Conservation (phyloP, 2,113 vertebrate species). For the Perca fluviatilis region DNA sequence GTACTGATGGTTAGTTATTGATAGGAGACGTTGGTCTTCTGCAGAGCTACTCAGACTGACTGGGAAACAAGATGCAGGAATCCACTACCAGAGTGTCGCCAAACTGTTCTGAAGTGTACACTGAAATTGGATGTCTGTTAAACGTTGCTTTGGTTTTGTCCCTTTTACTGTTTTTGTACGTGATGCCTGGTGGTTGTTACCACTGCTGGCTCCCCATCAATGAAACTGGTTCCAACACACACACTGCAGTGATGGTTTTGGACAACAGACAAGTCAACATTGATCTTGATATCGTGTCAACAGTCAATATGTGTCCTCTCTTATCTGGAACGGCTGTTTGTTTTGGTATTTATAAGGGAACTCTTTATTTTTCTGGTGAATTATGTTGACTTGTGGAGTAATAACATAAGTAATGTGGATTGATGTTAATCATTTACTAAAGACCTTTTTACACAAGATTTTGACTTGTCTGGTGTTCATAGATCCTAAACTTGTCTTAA, state of each 20-base stretch:
- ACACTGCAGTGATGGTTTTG: too few species aligned
- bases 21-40: background rate
- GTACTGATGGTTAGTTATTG: too few species aligned
- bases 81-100: too few species aligned
- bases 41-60: too few species aligned
- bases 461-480: background rate
- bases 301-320: background rate
- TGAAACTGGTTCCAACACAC: too few species aligned
- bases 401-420: background rate
- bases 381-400: background rate
- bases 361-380: background rate
- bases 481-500: too few species aligned
- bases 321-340: constrained; percentile 30
- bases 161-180: too few species aligned
- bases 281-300: too few species aligned
- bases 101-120: too few species aligned
- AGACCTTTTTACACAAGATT: background rate
- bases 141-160: background rate
- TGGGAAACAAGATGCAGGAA: background rate
- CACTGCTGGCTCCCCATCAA: too few species aligned
- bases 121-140: background rate
- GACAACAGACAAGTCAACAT: too few species aligned
- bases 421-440: background rate
- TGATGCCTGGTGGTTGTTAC: too few species aligned
- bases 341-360: background rate